Evolutionary conservation across 2,113 vertebrate genomes (phyloP).

Genomic region (Scatophagus argus): DNA sequence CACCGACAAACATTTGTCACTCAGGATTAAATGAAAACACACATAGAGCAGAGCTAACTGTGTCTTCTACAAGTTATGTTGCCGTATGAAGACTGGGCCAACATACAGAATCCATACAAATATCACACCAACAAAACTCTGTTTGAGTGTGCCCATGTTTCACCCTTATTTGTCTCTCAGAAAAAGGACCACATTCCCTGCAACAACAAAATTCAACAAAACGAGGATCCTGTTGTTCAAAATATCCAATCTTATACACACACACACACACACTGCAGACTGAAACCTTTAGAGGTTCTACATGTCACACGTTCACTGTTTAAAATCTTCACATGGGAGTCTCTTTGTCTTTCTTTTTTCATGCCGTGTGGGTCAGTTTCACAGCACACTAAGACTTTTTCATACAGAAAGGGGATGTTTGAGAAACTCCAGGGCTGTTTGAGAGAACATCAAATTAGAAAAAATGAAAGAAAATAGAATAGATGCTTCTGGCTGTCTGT

Average conservation of each 20-base stretch:
- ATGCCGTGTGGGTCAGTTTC: slow-evolving; percentile 41
- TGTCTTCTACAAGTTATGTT: neutral
- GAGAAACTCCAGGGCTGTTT: neutral
- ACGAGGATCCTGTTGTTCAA: neutral
- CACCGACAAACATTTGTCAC: slow-evolving; percentile 17
- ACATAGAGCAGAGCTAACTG: slow-evolving; percentile 3
- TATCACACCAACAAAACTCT: slow-evolving; percentile 4
- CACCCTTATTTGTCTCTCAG: slow-evolving; percentile 17
- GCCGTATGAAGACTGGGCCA: neutral
- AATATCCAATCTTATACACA: slow-evolving; percentile 13
- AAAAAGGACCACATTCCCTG: neutral
- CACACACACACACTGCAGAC: neutral
- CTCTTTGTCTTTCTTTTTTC: slow-evolving; percentile 30
- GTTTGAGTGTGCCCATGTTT: neutral
- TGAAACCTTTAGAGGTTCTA: neutral
- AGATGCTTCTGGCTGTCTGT: neutral
- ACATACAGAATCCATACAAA: neutral
- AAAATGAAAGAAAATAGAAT: neutral
- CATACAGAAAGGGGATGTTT: too few relatives aligned
- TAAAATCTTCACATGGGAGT: slow-evolving; percentile 32
- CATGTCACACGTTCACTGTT: slow-evolving; percentile 12
- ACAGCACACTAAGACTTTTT: slow-evolving; percentile 2
- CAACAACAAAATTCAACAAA: too few relatives aligned
- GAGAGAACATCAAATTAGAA: slow-evolving; percentile 31
- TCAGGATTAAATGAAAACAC: slow-evolving; percentile 32